Percentiles rank a stretch among this genome's conserved stretches.
Evolutionary conservation across 2,888 invertebrate species (phyloP).

Genomic region (Tetranychus piercei): DNA sequence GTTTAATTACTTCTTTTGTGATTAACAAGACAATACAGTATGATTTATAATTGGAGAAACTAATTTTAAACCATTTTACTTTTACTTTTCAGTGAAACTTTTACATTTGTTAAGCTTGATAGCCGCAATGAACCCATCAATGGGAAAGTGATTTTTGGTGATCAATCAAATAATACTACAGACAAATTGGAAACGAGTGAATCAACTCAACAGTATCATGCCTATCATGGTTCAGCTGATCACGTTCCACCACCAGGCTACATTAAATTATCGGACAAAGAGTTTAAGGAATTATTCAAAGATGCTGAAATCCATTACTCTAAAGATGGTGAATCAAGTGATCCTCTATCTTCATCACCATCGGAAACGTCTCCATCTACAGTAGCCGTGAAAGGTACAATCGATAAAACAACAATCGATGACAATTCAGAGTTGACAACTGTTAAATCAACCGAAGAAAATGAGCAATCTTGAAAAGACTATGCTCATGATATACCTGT

Average conservation of each 20-base stretch:
- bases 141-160: background rate
- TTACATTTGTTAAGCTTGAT: background rate
- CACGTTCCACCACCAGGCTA: slow-evolving; percentile 26
- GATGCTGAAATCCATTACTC: background rate
- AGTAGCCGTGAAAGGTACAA: too few species aligned
- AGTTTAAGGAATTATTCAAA: slow-evolving; percentile 25
- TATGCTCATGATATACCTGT: too few species aligned
- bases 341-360: background rate
- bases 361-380: background rate
- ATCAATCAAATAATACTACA: background rate
- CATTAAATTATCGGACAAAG: slow-evolving; percentile 22
- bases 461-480: too few species aligned
- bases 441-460: too few species aligned
- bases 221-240: slow-evolving; percentile 25
- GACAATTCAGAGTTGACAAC: too few species aligned
- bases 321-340: background rate
- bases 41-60: too few species aligned
- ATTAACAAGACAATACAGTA: too few species aligned
- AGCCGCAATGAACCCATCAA: too few species aligned
- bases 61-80: background rate
- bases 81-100: background rate
- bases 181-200: background rate
- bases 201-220: slow-evolving; percentile 23
- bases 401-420: too few species aligned
- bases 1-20: background rate